Evolutionary conservation across 2,888 invertebrate species (phyloP).

Genomic region (Ectemnius lituratus): DNA sequence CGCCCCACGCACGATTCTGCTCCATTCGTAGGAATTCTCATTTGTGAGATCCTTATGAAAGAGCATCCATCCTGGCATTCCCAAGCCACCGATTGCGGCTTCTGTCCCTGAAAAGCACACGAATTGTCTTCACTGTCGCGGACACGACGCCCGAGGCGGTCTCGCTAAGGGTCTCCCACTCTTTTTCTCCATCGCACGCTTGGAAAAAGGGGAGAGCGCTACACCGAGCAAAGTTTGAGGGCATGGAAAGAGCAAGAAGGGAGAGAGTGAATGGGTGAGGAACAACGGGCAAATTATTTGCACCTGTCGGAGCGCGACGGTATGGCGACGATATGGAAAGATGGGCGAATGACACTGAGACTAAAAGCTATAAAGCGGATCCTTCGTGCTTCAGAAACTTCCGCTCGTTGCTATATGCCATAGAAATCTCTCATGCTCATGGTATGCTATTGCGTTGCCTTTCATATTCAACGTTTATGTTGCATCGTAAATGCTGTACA

Average conservation of each 20-base stretch:
- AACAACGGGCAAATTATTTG: constrained; percentile 42
- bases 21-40: constrained; percentile 61
- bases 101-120: constrained; percentile 38
- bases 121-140: constrained; percentile 42
- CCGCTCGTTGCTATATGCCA: background rate
- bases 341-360: no score
- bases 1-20: constrained; percentile 17
- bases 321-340: constrained; percentile 8
- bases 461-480: no score
- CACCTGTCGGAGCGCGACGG: constrained; percentile 39
- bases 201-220: constrained; percentile 29
- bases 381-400: no score
- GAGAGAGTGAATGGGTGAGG: constrained; percentile 21
- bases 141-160: background rate
- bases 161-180: background rate
- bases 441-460: no score
- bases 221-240: constrained; percentile 20
- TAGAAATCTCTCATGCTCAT: background rate
- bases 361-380: constrained; percentile 7
- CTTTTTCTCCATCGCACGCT: no score
- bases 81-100: constrained; percentile 29
- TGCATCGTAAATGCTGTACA: no score
- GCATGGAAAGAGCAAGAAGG: constrained; percentile 43
- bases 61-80: constrained; percentile 52
- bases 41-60: constrained; percentile 70